Conservation (phyloP, 2,888 invertebrate species). For the Cactoblastis cactorum region DNA sequence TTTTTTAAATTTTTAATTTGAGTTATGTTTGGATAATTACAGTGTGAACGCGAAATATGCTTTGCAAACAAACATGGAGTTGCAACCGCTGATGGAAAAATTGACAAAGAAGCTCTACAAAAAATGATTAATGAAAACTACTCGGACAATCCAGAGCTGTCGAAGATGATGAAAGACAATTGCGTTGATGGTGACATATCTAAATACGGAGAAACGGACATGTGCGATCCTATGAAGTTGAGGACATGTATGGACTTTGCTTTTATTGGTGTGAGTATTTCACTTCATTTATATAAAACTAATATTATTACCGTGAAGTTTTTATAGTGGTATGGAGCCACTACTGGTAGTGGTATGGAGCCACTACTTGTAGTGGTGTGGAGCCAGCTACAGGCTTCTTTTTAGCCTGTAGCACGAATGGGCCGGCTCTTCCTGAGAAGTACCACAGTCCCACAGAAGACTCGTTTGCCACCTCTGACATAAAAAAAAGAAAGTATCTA, state of each 20-base stretch:
- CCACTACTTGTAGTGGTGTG: too few relatives aligned
- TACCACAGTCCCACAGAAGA: too few relatives aligned
- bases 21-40: constrained; percentile 17
- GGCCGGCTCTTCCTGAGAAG: too few relatives aligned
- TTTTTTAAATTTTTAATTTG: too few relatives aligned
- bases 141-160: constrained; percentile 19
- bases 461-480: too few relatives aligned
- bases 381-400: too few relatives aligned
- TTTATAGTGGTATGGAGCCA: too few relatives aligned
- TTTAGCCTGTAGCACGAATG: too few relatives aligned
- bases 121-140: constrained; percentile 17
- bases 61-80: constrained; percentile 30
- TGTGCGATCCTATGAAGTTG: constrained; percentile 30
- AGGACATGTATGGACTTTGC: constrained; percentile 24
- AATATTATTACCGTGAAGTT: too few relatives aligned
- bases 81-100: constrained; percentile 28
- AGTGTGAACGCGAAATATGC: constrained; percentile 37
- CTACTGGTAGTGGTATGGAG: too few relatives aligned
- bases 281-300: not conserved
- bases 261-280: constrained; percentile 23
- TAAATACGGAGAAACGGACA: constrained; percentile 26
- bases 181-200: constrained; percentile 31
- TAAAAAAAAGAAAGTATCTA: too few relatives aligned
- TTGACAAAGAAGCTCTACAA: constrained; percentile 26
- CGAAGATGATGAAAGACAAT: constrained; percentile 23